These are phyloP conservation scores for Nesometra sesokonis DNA, from an alignment of 35 echinoderm and acorn worm species.

Conservation along the genomic window DNA sequence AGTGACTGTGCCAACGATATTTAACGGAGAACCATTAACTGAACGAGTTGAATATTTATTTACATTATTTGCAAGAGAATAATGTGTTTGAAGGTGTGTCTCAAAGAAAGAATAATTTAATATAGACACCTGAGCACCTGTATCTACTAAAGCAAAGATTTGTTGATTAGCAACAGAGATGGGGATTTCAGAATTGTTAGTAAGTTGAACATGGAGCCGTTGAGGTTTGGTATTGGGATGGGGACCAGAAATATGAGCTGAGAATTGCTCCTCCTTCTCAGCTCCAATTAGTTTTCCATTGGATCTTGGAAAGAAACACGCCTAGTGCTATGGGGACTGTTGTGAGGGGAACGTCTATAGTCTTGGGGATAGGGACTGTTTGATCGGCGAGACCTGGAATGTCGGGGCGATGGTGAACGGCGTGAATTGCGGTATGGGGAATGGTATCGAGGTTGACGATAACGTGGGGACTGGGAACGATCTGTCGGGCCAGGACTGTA, in stretches of 20 bases:
- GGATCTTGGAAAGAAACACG: not conserved
- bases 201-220: not conserved
- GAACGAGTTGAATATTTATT: not conserved
- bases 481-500: not conserved
- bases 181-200: not conserved
- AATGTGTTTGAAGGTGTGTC: not conserved
- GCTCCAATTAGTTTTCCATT: conserved; percentile 22
- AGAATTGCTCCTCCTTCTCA: conserved; percentile 13
- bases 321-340: not conserved
- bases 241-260: not conserved
- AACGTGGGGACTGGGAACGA: not conserved
- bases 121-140: conserved; percentile 1
- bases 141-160: conserved; percentile 6
- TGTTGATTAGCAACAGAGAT: not conserved
- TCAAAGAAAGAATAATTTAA: not conserved
- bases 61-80: not conserved
- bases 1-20: not conserved
- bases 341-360: not conserved
- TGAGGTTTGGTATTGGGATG: too few relatives aligned
- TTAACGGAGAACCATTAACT: not conserved
- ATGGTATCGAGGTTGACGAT: not conserved
- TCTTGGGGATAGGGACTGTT: not conserved
- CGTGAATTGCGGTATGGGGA: not conserved
- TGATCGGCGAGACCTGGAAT: not conserved
- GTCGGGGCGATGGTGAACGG: not conserved